These are phyloP conservation scores for Mellilla xanthometata DNA, from an alignment of 2,888 invertebrate genomes.

Conservation along the genomic window DNA sequence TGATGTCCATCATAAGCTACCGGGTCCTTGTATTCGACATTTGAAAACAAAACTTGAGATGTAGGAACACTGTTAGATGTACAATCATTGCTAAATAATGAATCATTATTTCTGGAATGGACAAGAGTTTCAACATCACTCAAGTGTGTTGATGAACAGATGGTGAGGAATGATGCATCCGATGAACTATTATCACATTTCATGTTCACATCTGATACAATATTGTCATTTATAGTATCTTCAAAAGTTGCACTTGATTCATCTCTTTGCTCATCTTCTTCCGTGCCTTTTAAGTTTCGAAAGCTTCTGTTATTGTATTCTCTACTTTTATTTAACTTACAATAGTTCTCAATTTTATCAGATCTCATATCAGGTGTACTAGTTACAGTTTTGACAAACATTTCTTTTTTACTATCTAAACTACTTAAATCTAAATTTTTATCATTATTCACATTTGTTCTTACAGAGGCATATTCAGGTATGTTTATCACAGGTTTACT, in stretches of 20 bases:
- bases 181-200: conserved; percentile 58
- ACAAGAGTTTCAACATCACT: conserved; percentile 41
- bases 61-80: conserved; percentile 23
- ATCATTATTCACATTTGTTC: conserved; percentile 68
- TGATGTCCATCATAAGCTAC: conserved; percentile 32
- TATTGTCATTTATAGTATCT: conserved; percentile 38
- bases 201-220: conserved; percentile 16
- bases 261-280: conserved; percentile 33
- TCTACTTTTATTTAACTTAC: conserved; percentile 79
- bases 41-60: conserved; percentile 48
- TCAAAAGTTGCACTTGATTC: conserved; percentile 31
- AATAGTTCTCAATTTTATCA: conserved; percentile 78
- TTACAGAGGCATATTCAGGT: conserved; percentile 67
- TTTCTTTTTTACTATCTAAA: conserved; percentile 56
- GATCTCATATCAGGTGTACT: conserved; percentile 66
- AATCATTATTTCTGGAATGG: conserved; percentile 37
- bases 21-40: conserved; percentile 39
- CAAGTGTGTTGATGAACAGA: conserved; percentile 48
- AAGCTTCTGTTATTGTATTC: conserved; percentile 60
- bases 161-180: conserved; percentile 62
- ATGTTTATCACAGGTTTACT: conserved; percentile 71
- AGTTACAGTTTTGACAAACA: conserved; percentile 46
- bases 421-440: conserved; percentile 65
- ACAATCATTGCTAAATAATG: conserved; percentile 28
- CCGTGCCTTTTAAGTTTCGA: conserved; percentile 41